phyloP scores from a whole-genome alignment of 2,797 vertebrate genomes.

The Sebastiscus albofasciatus region DNA sequence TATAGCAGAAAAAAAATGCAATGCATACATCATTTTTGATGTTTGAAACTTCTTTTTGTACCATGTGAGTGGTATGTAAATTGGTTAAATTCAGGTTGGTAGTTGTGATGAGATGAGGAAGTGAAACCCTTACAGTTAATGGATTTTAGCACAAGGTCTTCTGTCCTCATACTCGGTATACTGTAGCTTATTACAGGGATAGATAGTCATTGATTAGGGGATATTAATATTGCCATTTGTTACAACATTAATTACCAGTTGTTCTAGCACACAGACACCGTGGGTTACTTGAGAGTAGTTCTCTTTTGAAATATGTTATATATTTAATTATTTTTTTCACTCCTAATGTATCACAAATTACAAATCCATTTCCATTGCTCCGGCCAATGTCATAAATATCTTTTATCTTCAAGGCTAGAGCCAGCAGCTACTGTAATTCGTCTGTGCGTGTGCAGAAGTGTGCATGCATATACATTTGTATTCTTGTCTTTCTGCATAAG shows the following conservation, averaged over 20 bases:
- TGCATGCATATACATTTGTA: slow-evolving; percentile 22
- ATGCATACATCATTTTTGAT: neutral
- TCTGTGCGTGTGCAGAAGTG: neutral
- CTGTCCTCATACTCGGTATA: neutral
- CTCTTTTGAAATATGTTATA: slow-evolving; percentile 5
- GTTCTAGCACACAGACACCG: neutral
- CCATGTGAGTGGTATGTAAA: neutral
- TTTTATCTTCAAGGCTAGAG: slow-evolving; percentile 3
- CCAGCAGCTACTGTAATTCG: neutral
- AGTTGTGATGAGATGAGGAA: neutral
- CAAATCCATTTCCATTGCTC: slow-evolving; percentile 43
- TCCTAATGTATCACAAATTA: slow-evolving; percentile 37
- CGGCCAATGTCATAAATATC: slow-evolving; percentile 33
- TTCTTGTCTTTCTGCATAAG: slow-evolving; percentile 1
- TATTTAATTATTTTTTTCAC: slow-evolving; percentile 14
- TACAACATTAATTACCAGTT: neutral
- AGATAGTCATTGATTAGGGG: neutral
- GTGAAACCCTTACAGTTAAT: neutral
- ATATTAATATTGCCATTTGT: slow-evolving; percentile 4
- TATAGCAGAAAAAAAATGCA: no score
- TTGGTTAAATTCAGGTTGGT: neutral
- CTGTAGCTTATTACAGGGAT: neutral
- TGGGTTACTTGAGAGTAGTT: slow-evolving; percentile 1
- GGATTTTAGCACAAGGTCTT: neutral
- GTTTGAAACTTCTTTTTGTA: neutral